Evolutionary conservation across 2,113 vertebrate genomes (phyloP), one percentile per base, ranked within the genome.

Genomic region (Pantherophis guttatus): DNA sequence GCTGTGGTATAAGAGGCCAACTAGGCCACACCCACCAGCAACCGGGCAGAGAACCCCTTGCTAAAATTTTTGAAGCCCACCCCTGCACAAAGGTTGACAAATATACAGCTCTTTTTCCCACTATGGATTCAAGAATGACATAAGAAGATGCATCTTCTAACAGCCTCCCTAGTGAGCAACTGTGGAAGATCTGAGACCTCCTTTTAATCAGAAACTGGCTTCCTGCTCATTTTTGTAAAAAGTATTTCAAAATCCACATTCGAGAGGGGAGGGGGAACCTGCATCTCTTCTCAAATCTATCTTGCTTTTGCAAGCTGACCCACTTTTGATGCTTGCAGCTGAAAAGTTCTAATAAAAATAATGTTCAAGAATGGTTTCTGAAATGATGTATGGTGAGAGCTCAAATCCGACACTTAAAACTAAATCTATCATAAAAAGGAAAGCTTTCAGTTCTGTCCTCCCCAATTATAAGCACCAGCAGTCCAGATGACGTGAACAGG

Each of bases 401-500:
- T 97, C 97, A 96, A 96, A 97, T 96, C 94, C 96, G 97, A 97
- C 96, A 95, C 33, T 19, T 96, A 97, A 88, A 95, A 96, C 96
- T 95, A 96, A 97, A 94, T 94, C 96, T 93, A 96, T 97, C 95
- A 95, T 94, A 97, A 97, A 97, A 93, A 85, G 70, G 19, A 50
- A 44, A 19, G 29, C 8, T 50, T 95, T 92, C 92, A 95, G 96
- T 95, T 96, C 95, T 97, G 96, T 97, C 97, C 95, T 96, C 98
- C 96, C 94, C 97, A 97, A 98, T 98, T 97, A 96, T 92, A 95
- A 96, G 96, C 96, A 97, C 97, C 96, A 93, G 44, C 6, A 94
- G 94, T 97, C 98, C 98, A 98, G 97, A 95, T 65, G 96, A 95
- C 98, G 95, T 98, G 98, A 98, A 98, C 98, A 97, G 97, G 97